Evolutionary conservation across 2,113 vertebrate genomes (phyloP), one percentile per base, ranked within the genome.

Genomic region (Cervus canadensis): DNA sequence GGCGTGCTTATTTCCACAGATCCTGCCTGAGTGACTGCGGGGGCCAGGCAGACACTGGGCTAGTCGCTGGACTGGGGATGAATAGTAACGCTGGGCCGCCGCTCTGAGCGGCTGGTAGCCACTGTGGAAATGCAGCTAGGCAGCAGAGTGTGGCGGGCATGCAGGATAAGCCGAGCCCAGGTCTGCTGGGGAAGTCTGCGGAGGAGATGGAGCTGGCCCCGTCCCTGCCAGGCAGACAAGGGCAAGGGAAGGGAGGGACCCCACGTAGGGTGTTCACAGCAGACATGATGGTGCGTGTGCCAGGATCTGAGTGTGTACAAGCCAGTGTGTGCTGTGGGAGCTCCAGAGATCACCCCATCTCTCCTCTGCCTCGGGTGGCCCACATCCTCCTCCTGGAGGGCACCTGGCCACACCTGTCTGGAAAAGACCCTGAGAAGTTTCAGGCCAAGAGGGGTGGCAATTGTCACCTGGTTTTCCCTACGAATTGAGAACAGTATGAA

Each of bases 1-100:
- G 0, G 1, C 7, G 7, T 40, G n/a, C 54, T 82, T n/a, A 5
- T 26, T 56, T 57, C 74, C 36, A 36, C 36, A 36, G 36, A 36
- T 36, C 36, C 36, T 36, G 36, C 36, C 62, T 0, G 52, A 6
- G 40, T 0, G 28, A 67, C 54, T 16, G 30, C 0, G 6, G 54
- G 82, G 50, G 40, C 30, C 4, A 1, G 40, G 57, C 21, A 12
- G 36, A 64, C 57, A 5, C 62, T 3, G 74, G 74, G 8, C n/a
- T 33, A 0, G 12, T 21, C 1, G 4, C 0, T 0, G 1, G 43
- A 40, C 7, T 0, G 0, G 59, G 25, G 52, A 9, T 6, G 67
- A 21, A 1, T 3, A 2, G 48, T 13, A 12, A 50, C 1, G 13
- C 48, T 50, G 48, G 48, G 13, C 48, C 1, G 48, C 48, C 48